Percentiles rank a stretch among this genome's conserved stretches.
Conservation (phyloP, 2,888 invertebrate species). For the Pyralis farinalis region DNA sequence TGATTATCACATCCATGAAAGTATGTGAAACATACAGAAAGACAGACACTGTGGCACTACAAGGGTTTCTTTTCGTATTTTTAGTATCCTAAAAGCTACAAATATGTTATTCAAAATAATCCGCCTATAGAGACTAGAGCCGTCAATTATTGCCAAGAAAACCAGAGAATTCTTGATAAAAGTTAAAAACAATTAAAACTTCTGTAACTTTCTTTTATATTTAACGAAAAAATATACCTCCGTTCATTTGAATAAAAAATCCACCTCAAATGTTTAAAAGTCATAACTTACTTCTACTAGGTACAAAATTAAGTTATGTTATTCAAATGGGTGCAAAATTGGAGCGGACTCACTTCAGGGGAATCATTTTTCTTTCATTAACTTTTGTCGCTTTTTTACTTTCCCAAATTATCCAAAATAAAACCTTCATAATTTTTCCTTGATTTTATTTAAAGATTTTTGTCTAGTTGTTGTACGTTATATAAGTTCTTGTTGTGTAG, state of each 20-base stretch:
- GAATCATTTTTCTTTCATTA: conserved; percentile 5
- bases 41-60: too few relatives aligned
- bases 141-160: background rate
- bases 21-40: too few relatives aligned
- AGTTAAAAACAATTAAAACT: conserved; percentile 8
- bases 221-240: conserved; percentile 8
- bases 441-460: background rate
- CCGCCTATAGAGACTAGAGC: too few relatives aligned
- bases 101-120: too few relatives aligned
- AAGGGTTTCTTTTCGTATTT: too few relatives aligned
- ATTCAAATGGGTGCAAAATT: background rate
- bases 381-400: conserved; percentile 27
- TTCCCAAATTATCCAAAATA: conserved; percentile 24
- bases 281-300: conserved; percentile 7
- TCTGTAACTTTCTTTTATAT: conserved; percentile 2
- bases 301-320: conserved; percentile 4
- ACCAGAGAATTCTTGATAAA: background rate
- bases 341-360: background rate
- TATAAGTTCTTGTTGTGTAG: too few relatives aligned
- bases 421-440: background rate
- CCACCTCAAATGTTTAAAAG: conserved; percentile 6
- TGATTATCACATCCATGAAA: too few relatives aligned
- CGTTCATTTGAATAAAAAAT: conserved; percentile 9
- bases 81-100: too few relatives aligned
- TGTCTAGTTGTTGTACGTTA: too few relatives aligned